A percentile compares a stretch with the other conserved stretches of the same genome.
phyloP scores from a whole-genome alignment of 2,113 vertebrate species.

The Upupa epops region DNA sequence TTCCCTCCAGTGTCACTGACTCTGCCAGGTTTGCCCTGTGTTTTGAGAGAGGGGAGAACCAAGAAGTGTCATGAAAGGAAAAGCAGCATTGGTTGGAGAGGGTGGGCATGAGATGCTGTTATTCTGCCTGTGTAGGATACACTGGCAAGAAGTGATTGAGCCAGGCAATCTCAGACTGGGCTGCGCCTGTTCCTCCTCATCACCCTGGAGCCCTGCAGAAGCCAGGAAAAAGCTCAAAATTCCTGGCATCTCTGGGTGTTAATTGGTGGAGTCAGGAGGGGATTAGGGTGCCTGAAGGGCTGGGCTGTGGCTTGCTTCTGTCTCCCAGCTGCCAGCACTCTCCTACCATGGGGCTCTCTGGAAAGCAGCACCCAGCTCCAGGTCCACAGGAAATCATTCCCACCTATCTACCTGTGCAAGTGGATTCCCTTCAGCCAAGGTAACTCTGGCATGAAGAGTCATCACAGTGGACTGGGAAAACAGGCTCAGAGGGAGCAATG shows the following conservation, averaged over 20 bases:
- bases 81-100: rapidly evolving
- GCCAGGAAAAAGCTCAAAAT: not conserved
- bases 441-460: not conserved
- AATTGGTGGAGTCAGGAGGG: not conserved
- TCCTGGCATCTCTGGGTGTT: not conserved
- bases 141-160: not conserved
- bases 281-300: not conserved
- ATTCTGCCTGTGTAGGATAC: not conserved
- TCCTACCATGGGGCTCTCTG: not conserved
- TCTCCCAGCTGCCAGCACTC: not conserved
- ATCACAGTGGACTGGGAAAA: not conserved
- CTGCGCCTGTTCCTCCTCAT: not conserved
- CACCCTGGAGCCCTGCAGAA: not conserved
- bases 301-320: not conserved
- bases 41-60: not conserved
- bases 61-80: not conserved
- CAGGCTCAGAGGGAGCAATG: rapidly evolving
- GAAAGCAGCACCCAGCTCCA: not conserved
- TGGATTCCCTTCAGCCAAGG: not conserved
- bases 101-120: not conserved
- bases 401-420: not conserved
- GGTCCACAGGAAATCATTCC: not conserved
- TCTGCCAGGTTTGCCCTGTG: not conserved
- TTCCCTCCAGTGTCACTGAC: not conserved
- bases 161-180: rapidly evolving